These are phyloP conservation scores for Heliconius sara DNA, from an alignment of 2,888 invertebrate genomes.

Conservation along the genomic window DNA sequence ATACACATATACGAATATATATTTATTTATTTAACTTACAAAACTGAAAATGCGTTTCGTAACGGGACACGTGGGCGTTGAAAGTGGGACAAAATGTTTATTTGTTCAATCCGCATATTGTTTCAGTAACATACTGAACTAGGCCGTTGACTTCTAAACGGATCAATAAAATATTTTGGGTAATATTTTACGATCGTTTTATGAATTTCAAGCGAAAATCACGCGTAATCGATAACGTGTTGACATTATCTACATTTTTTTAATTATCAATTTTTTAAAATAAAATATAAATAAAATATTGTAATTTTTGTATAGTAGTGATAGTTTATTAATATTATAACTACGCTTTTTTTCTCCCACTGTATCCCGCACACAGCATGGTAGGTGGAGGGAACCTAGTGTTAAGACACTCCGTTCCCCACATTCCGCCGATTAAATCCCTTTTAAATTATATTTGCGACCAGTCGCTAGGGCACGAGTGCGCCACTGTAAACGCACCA, in stretches of 20 bases:
- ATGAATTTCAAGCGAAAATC: background rate
- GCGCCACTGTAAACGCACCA: too few relatives aligned
- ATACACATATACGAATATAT: too few relatives aligned
- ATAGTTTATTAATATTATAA: too few relatives aligned
- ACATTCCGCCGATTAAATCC: background rate
- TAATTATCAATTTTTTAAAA: too few relatives aligned
- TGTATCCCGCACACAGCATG: too few relatives aligned
- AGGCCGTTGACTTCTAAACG: slow-evolving; percentile 19
- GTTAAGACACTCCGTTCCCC: background rate
- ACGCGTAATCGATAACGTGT: background rate
- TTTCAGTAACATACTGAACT: slow-evolving; percentile 6
- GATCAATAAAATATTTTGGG: slow-evolving; percentile 16
- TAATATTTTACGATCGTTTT: slow-evolving; percentile 5
- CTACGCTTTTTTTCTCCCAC: too few relatives aligned
- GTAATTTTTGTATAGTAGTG: too few relatives aligned
- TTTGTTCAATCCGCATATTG: slow-evolving; percentile 17
- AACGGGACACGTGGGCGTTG: background rate
- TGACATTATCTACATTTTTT: background rate
- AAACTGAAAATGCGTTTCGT: background rate
- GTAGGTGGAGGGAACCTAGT: background rate
- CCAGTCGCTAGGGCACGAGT: too few relatives aligned
- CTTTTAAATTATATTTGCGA: too few relatives aligned
- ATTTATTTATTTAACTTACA: background rate
- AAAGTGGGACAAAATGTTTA: slow-evolving; percentile 12
- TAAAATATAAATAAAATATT: too few relatives aligned